phyloP scores from a whole-genome alignment of 2,113 vertebrate species.

The Atrichornis clamosus region DNA sequence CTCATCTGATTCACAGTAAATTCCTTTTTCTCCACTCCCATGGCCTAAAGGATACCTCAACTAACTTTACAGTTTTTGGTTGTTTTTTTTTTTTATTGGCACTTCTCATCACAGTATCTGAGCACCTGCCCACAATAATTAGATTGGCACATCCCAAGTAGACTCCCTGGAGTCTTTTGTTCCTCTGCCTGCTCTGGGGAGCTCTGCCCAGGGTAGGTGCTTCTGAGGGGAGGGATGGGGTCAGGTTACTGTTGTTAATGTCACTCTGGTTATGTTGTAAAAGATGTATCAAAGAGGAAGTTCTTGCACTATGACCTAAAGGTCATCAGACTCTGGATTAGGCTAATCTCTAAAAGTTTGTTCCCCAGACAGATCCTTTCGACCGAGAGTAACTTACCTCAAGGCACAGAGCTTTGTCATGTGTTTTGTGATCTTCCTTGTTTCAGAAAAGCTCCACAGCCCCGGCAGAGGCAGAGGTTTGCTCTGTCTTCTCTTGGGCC shows the following conservation, averaged over 20 bases:
- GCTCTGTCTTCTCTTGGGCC: not conserved
- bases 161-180: conserved; percentile 30
- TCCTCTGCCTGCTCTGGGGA: not conserved
- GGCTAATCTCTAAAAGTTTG: conserved; percentile 33
- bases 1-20: not conserved
- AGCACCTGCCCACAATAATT: not conserved
- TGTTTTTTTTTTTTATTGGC: conserved; percentile 18
- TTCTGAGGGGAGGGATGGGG: not conserved
- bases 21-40: conserved; percentile 31
- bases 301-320: conserved; percentile 54
- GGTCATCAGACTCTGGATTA: conserved; percentile 55
- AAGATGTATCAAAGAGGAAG: conserved; percentile 48
- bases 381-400: conserved; percentile 12
- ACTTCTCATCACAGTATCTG: not conserved
- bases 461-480: not conserved
- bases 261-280: conserved; percentile 42
- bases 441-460: not conserved
- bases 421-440: not conserved
- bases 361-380: conserved; percentile 17
- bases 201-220: not conserved
- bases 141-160: conserved; percentile 12
- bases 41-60: not conserved
- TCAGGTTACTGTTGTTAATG: conserved; percentile 45
- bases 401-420: conserved; percentile 10
- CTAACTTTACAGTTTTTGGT: not conserved